Conservation (phyloP, 2,797 vertebrate genomes). For the Melanotaenia maccullochi region DNA sequence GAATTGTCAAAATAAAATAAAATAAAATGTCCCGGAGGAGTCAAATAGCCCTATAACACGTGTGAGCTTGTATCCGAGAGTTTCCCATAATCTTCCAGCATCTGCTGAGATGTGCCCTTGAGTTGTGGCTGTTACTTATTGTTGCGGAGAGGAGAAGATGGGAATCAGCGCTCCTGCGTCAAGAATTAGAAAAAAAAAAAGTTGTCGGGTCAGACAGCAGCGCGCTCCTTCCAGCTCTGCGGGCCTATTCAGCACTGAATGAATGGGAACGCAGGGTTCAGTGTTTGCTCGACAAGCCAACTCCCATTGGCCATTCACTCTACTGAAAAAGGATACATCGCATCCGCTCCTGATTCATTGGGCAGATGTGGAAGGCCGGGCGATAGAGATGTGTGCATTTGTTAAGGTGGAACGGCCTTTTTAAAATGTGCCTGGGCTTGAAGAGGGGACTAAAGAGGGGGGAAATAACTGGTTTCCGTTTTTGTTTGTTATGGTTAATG, state of each 20-base stretch:
- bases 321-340: conserved; percentile 86
- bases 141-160: conserved; percentile 29
- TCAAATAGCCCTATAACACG: background rate
- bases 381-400: conserved; percentile 70
- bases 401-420: conserved; percentile 82
- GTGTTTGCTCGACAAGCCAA: conserved; percentile 79
- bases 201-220: conserved; percentile 47
- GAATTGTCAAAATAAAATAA: conserved; percentile 5
- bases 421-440: conserved; percentile 5
- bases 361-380: conserved; percentile 79
- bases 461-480: conserved; percentile 56
- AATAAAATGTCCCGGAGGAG: conserved; percentile 6
- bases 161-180: conserved; percentile 55
- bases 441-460: conserved; percentile 22
- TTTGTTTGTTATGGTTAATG: conserved; percentile 63
- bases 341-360: conserved; percentile 87
- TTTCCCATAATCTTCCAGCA: conserved; percentile 2
- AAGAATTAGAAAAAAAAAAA: conserved; percentile 8
- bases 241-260: conserved; percentile 81
- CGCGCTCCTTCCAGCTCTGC: conserved; percentile 61
- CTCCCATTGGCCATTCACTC: conserved; percentile 83
- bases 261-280: conserved; percentile 82
- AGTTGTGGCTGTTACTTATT: conserved; percentile 32
- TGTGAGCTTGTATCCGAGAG: conserved; percentile 62
- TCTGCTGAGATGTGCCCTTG: background rate